A percentile compares a stretch with the other conserved stretches of the same genome.
These are phyloP conservation scores for Acanthosepion esculentum DNA, from an alignment of 2,888 invertebrate genomes.

Conservation along the genomic window DNA sequence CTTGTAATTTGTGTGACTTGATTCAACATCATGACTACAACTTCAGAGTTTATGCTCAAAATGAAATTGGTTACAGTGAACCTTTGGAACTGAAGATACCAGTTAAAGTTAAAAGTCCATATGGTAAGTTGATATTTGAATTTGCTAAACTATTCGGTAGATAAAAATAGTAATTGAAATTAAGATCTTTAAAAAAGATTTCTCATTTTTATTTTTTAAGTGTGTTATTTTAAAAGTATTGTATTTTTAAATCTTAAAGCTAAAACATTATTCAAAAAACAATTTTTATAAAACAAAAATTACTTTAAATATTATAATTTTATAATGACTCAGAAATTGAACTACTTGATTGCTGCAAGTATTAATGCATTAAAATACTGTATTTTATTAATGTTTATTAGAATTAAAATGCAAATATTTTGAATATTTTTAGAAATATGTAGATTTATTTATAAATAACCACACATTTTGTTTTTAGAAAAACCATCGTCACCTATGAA, in stretches of 20 bases:
- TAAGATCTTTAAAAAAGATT: background rate
- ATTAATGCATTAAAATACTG: too few species aligned
- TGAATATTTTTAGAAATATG: background rate
- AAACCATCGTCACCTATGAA: slow-evolving; percentile 69
- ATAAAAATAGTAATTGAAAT: background rate
- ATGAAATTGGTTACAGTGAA: slow-evolving; percentile 73
- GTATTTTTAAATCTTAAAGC: background rate
- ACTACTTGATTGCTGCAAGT: too few species aligned
- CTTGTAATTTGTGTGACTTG: slow-evolving; percentile 57
- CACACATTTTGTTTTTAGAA: slow-evolving; percentile 58
- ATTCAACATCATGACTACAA: slow-evolving; percentile 67
- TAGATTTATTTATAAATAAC: background rate
- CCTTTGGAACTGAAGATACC: slow-evolving; percentile 84
- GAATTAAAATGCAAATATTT: background rate
- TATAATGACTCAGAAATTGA: too few species aligned
- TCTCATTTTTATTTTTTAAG: background rate
- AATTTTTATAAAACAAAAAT: too few species aligned
- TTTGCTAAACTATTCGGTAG: background rate
- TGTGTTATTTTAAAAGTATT: background rate
- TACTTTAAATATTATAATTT: too few species aligned
- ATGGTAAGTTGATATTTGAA: slow-evolving; percentile 82
- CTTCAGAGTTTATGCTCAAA: slow-evolving; percentile 74
- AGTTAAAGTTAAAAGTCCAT: slow-evolving; percentile 76
- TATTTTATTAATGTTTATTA: background rate
- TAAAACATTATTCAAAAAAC: too few species aligned